These are phyloP conservation scores for Axea sp. DNA, from an alignment of 2,888 invertebrate genomes.

Conservation along the genomic window DNA sequence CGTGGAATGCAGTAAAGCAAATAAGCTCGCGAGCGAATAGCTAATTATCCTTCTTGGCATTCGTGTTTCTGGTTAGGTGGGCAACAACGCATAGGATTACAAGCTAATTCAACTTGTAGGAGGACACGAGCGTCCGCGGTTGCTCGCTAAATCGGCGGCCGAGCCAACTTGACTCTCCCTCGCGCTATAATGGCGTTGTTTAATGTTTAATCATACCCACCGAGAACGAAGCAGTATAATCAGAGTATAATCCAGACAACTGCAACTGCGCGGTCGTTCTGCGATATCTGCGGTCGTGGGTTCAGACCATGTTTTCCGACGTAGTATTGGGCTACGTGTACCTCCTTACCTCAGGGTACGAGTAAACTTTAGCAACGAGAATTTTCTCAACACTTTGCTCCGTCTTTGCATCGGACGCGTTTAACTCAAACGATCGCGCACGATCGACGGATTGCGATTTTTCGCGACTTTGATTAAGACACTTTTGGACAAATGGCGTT, in stretches of 20 bases:
- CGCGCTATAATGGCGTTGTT: constrained; percentile 77
- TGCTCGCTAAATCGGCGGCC: constrained; percentile 65
- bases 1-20: constrained; percentile 76
- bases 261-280: constrained; percentile 66
- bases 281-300: constrained; percentile 63
- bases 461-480: too few relatives aligned
- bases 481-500: too few relatives aligned
- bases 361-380: constrained; percentile 18
- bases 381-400: constrained; percentile 20
- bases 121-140: constrained; percentile 78
- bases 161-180: constrained; percentile 55
- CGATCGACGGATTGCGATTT: too few relatives aligned
- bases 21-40: constrained; percentile 75
- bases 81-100: constrained; percentile 70
- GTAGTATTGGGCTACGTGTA: constrained; percentile 57
- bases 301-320: constrained; percentile 50
- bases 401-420: constrained; percentile 1
- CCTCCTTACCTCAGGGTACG: constrained; percentile 53
- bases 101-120: constrained; percentile 77
- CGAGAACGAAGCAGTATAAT: constrained; percentile 75
- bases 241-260: constrained; percentile 79
- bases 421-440: too few relatives aligned
- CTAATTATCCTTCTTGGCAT: constrained; percentile 78
- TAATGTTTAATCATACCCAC: constrained; percentile 79
- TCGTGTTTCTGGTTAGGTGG: constrained; percentile 77